phyloP scores from a whole-genome alignment of 2,888 invertebrate genomes.

The Agrotis puta region DNA sequence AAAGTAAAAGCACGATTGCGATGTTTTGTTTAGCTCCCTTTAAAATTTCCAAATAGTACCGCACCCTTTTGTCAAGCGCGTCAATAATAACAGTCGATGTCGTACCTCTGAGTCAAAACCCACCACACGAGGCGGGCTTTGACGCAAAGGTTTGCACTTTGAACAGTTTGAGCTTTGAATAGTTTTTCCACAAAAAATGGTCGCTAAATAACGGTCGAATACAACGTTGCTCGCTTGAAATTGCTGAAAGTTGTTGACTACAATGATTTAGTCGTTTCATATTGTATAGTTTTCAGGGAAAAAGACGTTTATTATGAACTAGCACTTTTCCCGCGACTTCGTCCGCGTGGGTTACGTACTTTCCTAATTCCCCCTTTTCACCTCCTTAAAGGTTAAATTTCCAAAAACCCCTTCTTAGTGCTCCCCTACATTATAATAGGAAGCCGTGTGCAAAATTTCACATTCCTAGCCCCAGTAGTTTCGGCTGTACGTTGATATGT shows the following conservation, averaged over 20 bases:
- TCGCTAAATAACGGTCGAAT: too few species aligned
- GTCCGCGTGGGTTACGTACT: too few species aligned
- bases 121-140: neutral
- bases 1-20: neutral
- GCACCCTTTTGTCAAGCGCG: neutral
- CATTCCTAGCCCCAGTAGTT: too few species aligned
- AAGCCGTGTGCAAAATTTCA: too few species aligned
- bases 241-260: conserved; percentile 37
- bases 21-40: conserved; percentile 14
- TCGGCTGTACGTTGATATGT: too few species aligned
- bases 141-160: too few species aligned
- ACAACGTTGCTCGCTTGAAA: conserved; percentile 20
- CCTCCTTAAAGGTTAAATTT: too few species aligned
- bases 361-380: too few species aligned
- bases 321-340: too few species aligned
- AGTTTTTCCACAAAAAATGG: conserved; percentile 21
- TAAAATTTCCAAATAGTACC: neutral
- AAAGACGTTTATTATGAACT: neutral
- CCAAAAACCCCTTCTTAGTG: too few species aligned
- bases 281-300: conserved; percentile 8
- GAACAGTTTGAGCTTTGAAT: too few species aligned
- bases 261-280: conserved; percentile 11
- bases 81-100: conserved; percentile 1
- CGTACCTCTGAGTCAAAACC: neutral
- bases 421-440: too few species aligned